phyloP scores from a whole-genome alignment of 2,888 invertebrate species.

The Himalopsyche japonica region DNA sequence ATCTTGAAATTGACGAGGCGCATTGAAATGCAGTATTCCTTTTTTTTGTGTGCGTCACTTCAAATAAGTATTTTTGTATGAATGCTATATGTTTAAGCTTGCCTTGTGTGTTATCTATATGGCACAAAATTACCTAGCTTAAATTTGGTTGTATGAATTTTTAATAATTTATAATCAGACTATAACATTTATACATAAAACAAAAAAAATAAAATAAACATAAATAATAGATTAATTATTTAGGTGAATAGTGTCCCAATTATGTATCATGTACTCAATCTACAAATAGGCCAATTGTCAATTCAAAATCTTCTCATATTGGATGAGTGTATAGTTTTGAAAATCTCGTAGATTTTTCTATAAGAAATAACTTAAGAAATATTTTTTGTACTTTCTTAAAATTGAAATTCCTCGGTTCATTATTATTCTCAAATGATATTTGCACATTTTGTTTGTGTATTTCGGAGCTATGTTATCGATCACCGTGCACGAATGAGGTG shows the following conservation, averaged over 20 bases:
- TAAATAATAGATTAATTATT: not conserved
- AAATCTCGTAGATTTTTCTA: not conserved
- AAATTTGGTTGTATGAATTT: not conserved
- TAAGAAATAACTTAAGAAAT: not conserved
- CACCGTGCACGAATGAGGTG: not conserved
- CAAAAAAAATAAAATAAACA: not conserved
- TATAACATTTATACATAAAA: not conserved
- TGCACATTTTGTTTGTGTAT: not conserved
- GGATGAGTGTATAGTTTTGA: not conserved
- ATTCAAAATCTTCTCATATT: not conserved
- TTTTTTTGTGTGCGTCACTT: not conserved
- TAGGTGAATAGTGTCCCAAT: not conserved
- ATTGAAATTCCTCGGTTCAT: not conserved
- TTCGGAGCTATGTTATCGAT: not conserved
- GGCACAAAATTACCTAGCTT: constrained; percentile 12
- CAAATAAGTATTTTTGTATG: constrained; percentile 26
- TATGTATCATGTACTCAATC: not conserved
- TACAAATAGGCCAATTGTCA: not conserved
- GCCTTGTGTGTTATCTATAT: constrained; percentile 13
- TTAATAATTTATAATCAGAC: not conserved
- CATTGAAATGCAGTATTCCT: not conserved
- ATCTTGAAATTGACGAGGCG: not conserved
- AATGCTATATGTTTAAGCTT: constrained; percentile 1
- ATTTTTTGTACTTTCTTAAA: not conserved
- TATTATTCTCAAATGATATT: not conserved